Conservation (phyloP, 2,113 vertebrate genomes). For the Phalacrocorax pelagicus region DNA sequence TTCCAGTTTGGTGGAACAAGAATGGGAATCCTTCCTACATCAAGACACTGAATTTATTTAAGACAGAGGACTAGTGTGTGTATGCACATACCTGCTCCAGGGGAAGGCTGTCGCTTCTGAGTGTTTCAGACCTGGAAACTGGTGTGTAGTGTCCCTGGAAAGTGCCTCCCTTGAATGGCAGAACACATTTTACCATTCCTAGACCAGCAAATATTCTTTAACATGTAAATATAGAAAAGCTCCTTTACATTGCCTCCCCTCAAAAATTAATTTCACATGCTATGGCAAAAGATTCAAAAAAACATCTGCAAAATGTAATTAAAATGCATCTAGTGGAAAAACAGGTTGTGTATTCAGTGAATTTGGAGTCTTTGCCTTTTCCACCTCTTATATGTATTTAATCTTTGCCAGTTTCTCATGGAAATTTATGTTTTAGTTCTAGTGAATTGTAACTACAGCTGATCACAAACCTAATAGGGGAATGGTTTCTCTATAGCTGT, state of each 20-base stretch:
- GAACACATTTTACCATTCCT: background rate
- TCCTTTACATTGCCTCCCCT: background rate
- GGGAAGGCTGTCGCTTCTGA: background rate
- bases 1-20: background rate
- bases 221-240: slow-evolving; percentile 47
- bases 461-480: background rate
- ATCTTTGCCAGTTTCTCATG: background rate
- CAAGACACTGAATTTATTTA: background rate
- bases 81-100: background rate
- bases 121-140: background rate
- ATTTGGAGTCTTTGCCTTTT: slow-evolving; percentile 31
- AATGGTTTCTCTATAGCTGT: background rate
- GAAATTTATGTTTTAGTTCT: background rate
- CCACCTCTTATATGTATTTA: background rate
- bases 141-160: background rate
- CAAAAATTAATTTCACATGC: slow-evolving; percentile 62
- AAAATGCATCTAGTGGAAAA: slow-evolving; percentile 52
- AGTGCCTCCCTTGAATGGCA: background rate
- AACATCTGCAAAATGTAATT: slow-evolving; percentile 69
- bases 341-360: slow-evolving; percentile 8
- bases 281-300: slow-evolving; percentile 52
- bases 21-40: background rate
- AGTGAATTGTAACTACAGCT: background rate
- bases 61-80: background rate
- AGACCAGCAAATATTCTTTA: slow-evolving; percentile 37